Conservation (phyloP, 2,113 vertebrate species). For the Phalacrocorax aristotelis region DNA sequence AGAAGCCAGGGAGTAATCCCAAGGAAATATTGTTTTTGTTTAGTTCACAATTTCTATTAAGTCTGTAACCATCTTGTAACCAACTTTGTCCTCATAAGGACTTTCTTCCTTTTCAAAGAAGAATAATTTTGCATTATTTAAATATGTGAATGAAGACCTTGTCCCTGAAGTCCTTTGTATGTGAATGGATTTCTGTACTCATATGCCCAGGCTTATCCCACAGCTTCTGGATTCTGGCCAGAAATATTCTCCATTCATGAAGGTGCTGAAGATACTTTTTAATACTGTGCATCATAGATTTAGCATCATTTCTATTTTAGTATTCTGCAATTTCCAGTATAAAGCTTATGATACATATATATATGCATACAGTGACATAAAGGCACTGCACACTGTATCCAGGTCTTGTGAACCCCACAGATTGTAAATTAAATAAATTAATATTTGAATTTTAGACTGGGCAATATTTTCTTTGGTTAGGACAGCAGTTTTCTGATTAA, state of each 20-base stretch:
- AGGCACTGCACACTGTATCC: background rate
- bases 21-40: conserved; percentile 8
- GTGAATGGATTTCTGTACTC: background rate
- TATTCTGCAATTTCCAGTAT: background rate
- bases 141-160: background rate
- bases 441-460: conserved; percentile 77
- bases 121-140: background rate
- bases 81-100: background rate
- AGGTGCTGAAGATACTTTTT: background rate
- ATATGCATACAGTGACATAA: background rate
- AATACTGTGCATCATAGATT: background rate
- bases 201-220: background rate
- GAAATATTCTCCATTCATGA: background rate
- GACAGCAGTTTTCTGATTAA: conserved; percentile 80
- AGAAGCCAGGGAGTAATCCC: conserved; percentile 6
- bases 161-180: background rate
- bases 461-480: conserved; percentile 74
- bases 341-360: background rate
- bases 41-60: conserved; percentile 17
- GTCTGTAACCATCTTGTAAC: background rate
- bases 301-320: background rate
- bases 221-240: background rate
- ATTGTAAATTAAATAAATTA: conserved; percentile 72
- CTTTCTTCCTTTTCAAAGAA: background rate
- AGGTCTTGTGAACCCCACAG: background rate